Conservation (phyloP, 2,113 vertebrate species). For the Oreochromis spilurus region DNA sequence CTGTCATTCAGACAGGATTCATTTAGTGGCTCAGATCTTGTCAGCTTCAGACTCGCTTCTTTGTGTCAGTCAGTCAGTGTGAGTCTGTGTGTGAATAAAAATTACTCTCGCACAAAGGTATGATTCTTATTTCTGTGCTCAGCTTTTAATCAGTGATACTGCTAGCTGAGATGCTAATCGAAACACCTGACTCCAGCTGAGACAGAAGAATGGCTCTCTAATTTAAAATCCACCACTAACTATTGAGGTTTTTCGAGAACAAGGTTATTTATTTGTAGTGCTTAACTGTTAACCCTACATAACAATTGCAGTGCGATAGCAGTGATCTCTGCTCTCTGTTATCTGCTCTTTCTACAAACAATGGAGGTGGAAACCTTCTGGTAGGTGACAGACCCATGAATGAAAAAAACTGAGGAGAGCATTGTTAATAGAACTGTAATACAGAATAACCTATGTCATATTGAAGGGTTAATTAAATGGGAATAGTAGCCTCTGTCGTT, state of each 20-base stretch:
- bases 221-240: background rate
- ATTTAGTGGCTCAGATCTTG: constrained; percentile 44
- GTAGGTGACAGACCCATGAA: background rate
- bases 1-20: constrained; percentile 48
- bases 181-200: background rate
- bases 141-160: background rate
- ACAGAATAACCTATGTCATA: background rate
- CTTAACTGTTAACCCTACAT: background rate
- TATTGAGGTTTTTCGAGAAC: background rate
- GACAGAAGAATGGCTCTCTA: background rate
- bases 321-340: background rate
- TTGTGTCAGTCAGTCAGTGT: background rate
- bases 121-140: background rate
- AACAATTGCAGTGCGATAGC: background rate
- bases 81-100: constrained; percentile 5
- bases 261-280: background rate
- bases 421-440: background rate
- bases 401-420: background rate
- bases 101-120: constrained; percentile 6
- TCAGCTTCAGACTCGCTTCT: constrained; percentile 17
- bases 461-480: background rate
- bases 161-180: background rate
- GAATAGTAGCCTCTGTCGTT: background rate
- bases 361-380: background rate
- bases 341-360: background rate